Conservation (phyloP, 2,113 vertebrate species). For the Mesoclemmys tuberculata region DNA sequence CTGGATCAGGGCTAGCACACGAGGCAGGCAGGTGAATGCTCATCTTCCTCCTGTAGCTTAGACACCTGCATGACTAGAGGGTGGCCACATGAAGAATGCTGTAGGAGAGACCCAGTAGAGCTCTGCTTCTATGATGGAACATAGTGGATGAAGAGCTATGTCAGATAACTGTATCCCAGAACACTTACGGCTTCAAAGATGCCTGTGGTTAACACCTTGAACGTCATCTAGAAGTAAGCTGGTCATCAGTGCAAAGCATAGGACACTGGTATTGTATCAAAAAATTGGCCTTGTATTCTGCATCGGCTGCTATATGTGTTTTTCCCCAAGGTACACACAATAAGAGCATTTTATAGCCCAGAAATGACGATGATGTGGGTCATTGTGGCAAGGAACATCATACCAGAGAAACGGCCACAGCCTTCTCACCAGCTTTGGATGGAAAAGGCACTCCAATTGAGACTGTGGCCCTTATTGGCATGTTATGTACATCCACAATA, state of each 20-base stretch:
- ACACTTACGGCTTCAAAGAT: background rate
- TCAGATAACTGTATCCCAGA: background rate
- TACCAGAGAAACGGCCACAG: no score
- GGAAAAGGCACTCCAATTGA: background rate
- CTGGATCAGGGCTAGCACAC: no score
- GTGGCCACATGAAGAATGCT: background rate
- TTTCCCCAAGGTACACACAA: background rate
- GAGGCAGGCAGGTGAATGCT: no score
- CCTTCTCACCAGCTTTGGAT: background rate
- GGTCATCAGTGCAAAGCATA: fast-evolving
- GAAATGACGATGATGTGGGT: background rate
- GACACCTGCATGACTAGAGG: no score
- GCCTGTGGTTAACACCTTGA: background rate
- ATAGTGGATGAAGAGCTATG: background rate
- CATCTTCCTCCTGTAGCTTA: no score
- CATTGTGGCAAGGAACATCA: background rate
- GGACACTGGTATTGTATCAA: fast-evolving
- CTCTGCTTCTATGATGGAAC: background rate
- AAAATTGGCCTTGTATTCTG: fast-evolving
- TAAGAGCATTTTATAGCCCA: no score
- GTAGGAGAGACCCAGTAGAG: background rate
- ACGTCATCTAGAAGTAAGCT: background rate
- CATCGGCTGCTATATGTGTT: background rate
- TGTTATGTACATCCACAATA: background rate
- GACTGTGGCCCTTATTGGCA: background rate